A percentile compares a stretch with the other conserved stretches of the same genome.
phyloP scores from a whole-genome alignment of 1,140 invertebrate species.

The Pseudomyrmex cubaensis region DNA sequence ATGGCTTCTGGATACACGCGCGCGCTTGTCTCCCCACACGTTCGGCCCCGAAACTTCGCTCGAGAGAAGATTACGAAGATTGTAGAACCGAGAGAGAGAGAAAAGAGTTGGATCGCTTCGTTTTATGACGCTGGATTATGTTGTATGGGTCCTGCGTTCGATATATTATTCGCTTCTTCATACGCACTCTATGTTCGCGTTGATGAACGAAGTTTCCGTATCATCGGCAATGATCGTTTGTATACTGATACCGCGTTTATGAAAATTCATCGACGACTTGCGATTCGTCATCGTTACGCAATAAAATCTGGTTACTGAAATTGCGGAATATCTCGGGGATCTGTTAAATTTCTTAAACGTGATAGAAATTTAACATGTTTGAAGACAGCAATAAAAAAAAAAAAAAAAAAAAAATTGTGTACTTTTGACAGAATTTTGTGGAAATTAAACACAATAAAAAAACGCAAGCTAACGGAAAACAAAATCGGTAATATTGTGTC shows the following conservation, averaged over 20 bases:
- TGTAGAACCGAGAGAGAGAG: not conserved
- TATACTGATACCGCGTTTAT: slow-evolving; percentile 18
- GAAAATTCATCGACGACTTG: slow-evolving; percentile 36
- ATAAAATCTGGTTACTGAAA: slow-evolving; percentile 10
- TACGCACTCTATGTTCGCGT: not conserved
- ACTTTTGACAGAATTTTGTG: no score
- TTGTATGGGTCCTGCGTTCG: not conserved
- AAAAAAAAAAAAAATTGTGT: no score
- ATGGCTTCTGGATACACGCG: slow-evolving; percentile 62
- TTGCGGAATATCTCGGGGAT: not conserved
- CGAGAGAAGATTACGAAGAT: slow-evolving; percentile 33
- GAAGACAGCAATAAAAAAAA: not conserved
- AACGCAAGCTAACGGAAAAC: not conserved
- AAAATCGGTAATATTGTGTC: not conserved
- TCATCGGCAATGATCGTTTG: not conserved
- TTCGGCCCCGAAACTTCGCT: slow-evolving; percentile 10
- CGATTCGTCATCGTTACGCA: slow-evolving; percentile 25
- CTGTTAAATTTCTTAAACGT: not conserved
- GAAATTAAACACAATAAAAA: not conserved
- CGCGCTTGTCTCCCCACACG: not conserved
- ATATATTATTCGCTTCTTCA: not conserved
- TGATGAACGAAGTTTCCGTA: slow-evolving; percentile 16
- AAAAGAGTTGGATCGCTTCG: not conserved
- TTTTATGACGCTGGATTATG: slow-evolving; percentile 5
- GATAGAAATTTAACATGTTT: not conserved